phyloP scores from a whole-genome alignment of 2,797 vertebrate genomes.

The Pipistrellus pipistrellus region DNA sequence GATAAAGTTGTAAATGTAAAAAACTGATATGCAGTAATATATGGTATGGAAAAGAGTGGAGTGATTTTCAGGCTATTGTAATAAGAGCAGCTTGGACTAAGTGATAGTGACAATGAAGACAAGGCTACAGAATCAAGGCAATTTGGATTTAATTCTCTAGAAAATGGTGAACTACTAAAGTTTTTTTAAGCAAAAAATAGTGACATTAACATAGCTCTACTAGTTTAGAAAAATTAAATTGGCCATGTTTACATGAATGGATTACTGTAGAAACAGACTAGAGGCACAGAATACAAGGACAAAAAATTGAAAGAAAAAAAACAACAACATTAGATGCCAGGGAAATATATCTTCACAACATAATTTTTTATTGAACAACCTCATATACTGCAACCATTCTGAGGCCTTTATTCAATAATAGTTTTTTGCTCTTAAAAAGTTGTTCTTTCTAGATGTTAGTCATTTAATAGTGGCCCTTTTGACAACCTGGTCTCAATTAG shows the following conservation, averaged over 20 bases:
- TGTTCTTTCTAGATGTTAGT: not conserved
- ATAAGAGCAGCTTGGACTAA: not conserved
- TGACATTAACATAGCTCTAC: not conserved
- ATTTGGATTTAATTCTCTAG: constrained; percentile 32
- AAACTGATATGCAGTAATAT: not conserved
- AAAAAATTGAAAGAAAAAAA: not conserved
- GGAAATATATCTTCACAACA: not conserved
- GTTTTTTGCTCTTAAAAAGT: constrained; percentile 24
- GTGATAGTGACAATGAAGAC: not conserved
- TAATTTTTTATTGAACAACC: not conserved
- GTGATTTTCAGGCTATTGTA: not conserved
- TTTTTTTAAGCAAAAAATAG: constrained; percentile 22
- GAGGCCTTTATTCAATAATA: not conserved
- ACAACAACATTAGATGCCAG: not conserved
- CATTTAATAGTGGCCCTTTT: constrained; percentile 12
- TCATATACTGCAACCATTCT: not conserved
- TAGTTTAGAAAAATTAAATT: constrained; percentile 53
- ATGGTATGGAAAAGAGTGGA: not conserved
- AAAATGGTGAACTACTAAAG: constrained; percentile 9
- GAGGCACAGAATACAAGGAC: not conserved
- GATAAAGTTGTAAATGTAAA: not conserved
- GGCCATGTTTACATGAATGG: not conserved
- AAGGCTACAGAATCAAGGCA: not conserved
- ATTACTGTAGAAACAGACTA: not conserved
- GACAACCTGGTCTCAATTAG: not conserved